phyloP scores from a whole-genome alignment of 2,888 invertebrate species.

The Apotomis capreana region DNA sequence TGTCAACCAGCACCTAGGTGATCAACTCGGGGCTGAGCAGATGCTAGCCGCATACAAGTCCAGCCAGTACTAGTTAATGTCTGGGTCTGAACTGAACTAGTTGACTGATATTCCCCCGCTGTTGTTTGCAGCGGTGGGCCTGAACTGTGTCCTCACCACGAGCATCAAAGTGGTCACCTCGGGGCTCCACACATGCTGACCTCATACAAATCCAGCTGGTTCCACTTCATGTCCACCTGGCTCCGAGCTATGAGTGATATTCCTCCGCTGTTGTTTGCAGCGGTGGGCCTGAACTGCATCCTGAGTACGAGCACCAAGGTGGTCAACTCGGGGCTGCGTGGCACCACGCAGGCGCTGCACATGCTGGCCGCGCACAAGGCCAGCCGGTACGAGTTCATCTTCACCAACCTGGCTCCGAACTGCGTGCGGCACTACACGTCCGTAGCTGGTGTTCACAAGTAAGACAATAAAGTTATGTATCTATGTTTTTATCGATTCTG shows the following conservation, averaged over 20 bases:
- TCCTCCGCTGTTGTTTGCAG: slow-evolving; percentile 77
- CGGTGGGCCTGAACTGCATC: slow-evolving; percentile 94
- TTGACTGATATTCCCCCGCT: too few relatives aligned
- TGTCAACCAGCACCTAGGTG: slow-evolving; percentile 90
- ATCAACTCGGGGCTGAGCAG: slow-evolving; percentile 93
- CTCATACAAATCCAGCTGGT: slow-evolving; percentile 84
- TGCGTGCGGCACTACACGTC: slow-evolving; percentile 94
- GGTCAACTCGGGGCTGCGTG: slow-evolving; percentile 93
- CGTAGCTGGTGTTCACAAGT: slow-evolving; percentile 97
- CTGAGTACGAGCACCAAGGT: slow-evolving; percentile 91
- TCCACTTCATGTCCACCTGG: too few relatives aligned
- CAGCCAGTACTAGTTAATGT: too few relatives aligned
- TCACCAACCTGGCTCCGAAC: slow-evolving; percentile 94
- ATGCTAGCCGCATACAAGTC: slow-evolving; percentile 91
- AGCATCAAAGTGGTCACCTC: slow-evolving; percentile 94
- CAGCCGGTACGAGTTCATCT: slow-evolving; percentile 97
- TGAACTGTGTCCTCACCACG: slow-evolving; percentile 89
- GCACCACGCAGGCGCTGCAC: slow-evolving; percentile 92
- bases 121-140: slow-evolving; percentile 91
- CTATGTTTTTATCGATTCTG: too few relatives aligned
- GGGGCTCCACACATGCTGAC: slow-evolving; percentile 93
- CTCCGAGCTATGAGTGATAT: too few relatives aligned
- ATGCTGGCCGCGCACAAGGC: slow-evolving; percentile 91
- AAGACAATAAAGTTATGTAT: slow-evolving; percentile 51
- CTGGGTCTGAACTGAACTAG: too few relatives aligned